Base-by-base conservation (phyloP, 2,888 invertebrate genomes). In the Hypomecis atomaria region DNA sequence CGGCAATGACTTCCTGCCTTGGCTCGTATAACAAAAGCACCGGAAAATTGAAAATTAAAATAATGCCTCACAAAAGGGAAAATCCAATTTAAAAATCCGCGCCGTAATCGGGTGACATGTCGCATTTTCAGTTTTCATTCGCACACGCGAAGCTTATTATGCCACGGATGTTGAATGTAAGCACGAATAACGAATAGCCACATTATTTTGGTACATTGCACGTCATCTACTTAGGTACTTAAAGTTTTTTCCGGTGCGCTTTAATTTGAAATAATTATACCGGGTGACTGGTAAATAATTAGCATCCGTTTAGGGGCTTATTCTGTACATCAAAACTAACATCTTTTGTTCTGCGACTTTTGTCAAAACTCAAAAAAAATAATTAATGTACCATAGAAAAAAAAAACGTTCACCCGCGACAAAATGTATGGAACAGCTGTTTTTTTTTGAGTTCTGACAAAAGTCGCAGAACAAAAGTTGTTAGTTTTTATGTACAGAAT, bases 71-170 rank as follows among this genome's bases (percentile, higher is more conserved):
- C 64, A 67, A 69, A 69, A 66, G 60, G 67, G 58, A 71, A 52
- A 70, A 70, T 58, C 62, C 70, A 69, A 69, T 72, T 70, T 67
- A 54, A 70, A 71, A 72, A 70, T 66, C 66, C 57, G 61, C 59
- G 47, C 23, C 47, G 64, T 67, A 69, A 71, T 70, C 67, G 67
- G 64, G 65, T 47, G 60, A 62, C 47, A 49, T 66, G 59, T 66
- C 59, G 48, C 47, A 65, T 67, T 61, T 69, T 65, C 62, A 62
- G 57, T 53, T 62, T 66, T 62, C 37, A 45, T 36, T 38, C 61
- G 40, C 43, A 47, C 57, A 60, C 60, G 57, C 57, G 34, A 65
- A 36, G 42, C 55, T 53, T 57, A 47, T 42, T 62, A 40, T 36
- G 13, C 45, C 36, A 8, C 44, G 52, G 34, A 34, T 52, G 42